phyloP scores from a whole-genome alignment of 2,797 vertebrate species.

The Ataeniobius toweri region DNA sequence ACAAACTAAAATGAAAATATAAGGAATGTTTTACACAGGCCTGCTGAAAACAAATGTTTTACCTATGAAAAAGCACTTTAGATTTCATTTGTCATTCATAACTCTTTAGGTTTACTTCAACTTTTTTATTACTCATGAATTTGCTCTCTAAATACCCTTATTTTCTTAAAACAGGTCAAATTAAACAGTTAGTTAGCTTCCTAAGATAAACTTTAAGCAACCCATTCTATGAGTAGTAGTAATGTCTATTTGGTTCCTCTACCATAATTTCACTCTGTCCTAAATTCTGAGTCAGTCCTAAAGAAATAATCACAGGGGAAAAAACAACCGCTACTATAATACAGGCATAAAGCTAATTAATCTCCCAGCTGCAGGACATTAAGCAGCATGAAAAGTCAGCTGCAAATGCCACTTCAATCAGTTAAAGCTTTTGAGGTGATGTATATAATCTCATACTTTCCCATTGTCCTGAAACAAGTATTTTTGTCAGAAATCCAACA shows the following conservation, averaged over 20 bases:
- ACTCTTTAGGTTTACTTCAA: not conserved
- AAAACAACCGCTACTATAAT: not conserved
- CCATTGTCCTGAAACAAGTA: not conserved
- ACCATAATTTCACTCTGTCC: not conserved
- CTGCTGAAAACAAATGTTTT: too few relatives aligned
- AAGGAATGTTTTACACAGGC: too few relatives aligned
- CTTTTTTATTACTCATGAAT: not conserved
- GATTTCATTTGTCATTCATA: too few relatives aligned
- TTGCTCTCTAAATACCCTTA: not conserved
- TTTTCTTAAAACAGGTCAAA: not conserved
- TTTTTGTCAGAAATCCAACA: not conserved
- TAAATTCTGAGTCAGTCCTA: not conserved
- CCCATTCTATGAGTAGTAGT: not conserved
- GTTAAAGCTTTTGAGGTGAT: not conserved
- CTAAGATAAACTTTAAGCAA: not conserved
- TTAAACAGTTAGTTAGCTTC: not conserved
- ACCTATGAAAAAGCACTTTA: too few relatives aligned
- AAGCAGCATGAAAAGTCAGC: conserved; percentile 17
- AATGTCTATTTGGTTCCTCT: not conserved
- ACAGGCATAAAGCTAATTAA: conserved; percentile 20
- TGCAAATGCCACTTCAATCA: conserved; percentile 30
- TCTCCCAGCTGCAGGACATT: conserved; percentile 5
- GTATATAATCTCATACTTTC: not conserved
- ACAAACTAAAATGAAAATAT: too few relatives aligned
- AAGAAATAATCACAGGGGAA: not conserved